Conservation (phyloP, 1,140 invertebrate species). For the Papilio helenus region DNA sequence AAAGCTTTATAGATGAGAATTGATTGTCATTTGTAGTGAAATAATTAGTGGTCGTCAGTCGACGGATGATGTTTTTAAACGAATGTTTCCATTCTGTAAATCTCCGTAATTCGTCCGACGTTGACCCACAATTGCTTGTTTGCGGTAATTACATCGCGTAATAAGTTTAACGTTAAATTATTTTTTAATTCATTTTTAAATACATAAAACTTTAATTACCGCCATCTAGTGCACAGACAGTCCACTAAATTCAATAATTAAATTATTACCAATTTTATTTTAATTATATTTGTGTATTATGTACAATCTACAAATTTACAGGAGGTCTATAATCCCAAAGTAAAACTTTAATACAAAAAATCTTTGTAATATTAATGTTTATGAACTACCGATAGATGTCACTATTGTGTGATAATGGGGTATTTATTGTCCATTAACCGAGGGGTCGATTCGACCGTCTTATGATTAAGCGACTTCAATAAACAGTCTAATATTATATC, state of each 20-base stretch:
- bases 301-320: background rate
- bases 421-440: background rate
- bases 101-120: conserved; percentile 1
- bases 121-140: conserved; percentile 12
- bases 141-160: conserved; percentile 20
- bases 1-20: conserved; percentile 7
- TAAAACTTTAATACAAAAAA: background rate
- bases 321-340: background rate
- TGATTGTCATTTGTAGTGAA: conserved; percentile 2
- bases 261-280: too few relatives aligned
- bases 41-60: conserved; percentile 11
- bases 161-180: conserved; percentile 22
- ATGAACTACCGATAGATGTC: background rate
- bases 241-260: too few relatives aligned
- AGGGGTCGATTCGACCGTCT: background rate
- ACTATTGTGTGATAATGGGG: background rate
- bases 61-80: conserved; percentile 22
- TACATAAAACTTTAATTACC: too few relatives aligned
- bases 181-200: conserved; percentile 6
- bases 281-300: background rate
- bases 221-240: too few relatives aligned
- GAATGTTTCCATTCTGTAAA: conserved; percentile 17
- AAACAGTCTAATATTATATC: background rate
- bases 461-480: background rate
- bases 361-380: background rate